Evolutionary conservation across 2,888 invertebrate genomes (phyloP).

Genomic region (Cryptosula pallasiana): DNA sequence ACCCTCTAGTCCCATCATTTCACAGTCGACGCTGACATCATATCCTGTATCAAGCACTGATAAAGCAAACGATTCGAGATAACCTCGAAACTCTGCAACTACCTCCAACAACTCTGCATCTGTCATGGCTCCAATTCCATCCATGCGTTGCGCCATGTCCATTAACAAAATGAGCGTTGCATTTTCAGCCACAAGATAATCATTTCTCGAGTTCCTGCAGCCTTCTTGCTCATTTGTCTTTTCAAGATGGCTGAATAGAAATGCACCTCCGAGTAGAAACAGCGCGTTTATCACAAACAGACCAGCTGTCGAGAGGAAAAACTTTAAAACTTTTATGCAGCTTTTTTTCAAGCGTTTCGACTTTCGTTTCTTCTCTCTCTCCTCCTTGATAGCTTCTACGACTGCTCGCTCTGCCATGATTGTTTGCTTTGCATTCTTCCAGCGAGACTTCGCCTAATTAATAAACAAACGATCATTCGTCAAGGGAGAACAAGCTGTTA

Average conservation of each 20-base stretch:
- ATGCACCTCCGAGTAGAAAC: slow-evolving; percentile 51
- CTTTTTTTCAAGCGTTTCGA: background rate
- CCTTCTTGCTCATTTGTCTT: slow-evolving; percentile 49
- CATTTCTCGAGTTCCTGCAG: slow-evolving; percentile 42
- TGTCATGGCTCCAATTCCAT: background rate
- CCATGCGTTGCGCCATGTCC: slow-evolving; percentile 35
- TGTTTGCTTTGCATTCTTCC: background rate
- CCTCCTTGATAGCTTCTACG: slow-evolving; percentile 2
- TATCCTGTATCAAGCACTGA: slow-evolving; percentile 21
- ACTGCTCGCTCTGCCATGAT: slow-evolving; percentile 17
- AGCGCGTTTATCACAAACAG: slow-evolving; percentile 46
- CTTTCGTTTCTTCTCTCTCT: background rate
- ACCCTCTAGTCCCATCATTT: slow-evolving; percentile 37
- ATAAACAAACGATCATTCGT: too few species aligned
- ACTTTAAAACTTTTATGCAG: slow-evolving; percentile 45
- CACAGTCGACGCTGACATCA: slow-evolving; percentile 39
- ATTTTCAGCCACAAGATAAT: slow-evolving; percentile 42
- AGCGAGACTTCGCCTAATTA: slow-evolving; percentile 9
- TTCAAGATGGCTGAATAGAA: slow-evolving; percentile 52
- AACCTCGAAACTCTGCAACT: slow-evolving; percentile 9
- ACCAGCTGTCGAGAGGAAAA: slow-evolving; percentile 51
- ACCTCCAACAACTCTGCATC: background rate
- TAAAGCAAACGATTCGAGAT: slow-evolving; percentile 9
- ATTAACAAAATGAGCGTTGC: slow-evolving; percentile 39
- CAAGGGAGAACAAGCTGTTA: too few species aligned